Base-by-base conservation (phyloP, 1,140 invertebrate species). In the Bombus haemorrhoidalis region DNA sequence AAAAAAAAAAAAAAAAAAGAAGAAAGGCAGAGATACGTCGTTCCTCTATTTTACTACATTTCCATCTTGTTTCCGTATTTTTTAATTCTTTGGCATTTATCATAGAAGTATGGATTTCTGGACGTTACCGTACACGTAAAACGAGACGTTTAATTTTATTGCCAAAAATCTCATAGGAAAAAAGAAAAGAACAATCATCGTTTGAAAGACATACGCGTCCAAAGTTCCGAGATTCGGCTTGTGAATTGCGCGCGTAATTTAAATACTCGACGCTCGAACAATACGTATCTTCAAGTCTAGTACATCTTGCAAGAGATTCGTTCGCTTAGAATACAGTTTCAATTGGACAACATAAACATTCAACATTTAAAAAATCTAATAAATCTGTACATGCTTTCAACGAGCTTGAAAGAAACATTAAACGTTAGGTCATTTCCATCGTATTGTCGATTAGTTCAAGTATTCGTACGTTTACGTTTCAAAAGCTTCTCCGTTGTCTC, bases 371-470 rank as follows among this genome's bases (percentile, higher is more conserved):
- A n/a, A 73, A 73, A 73, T 73, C 28, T 32, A 34, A 13, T 34
- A 75, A 34, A 62, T 62, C 32, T 75, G 43, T 75, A 75, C 73
- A 53, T 39, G 9, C 10, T 22, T 41, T 53, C 34, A 75, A 75
- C 73, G 41, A 34, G n/a, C 12, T 25, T 12, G 43, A 75, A 75
- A 75, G n/a, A 75, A 47, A 75, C 43, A 1, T 74, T 32, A n/a
- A 72, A 75, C 43, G n/a, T 75, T 75, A 75, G 73, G 73, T 75
- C 32, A 43, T 53, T 53, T 22, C 6, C 32, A 53, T 32, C 53
- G 15, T 75, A 75, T 75, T 75, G 73, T 75, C 73, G 43, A 53
- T 75, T 32, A 75, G n/a, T 53, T 22, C n/a, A 53, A 75, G 43
- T 75, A 12, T 53, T 53, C 15, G 15, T 34, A 34, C 64, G 64